These are phyloP conservation scores for Cryptomyrus ogoouensis DNA, from an alignment of 2,113 vertebrate genomes.

Conservation along the genomic window DNA sequence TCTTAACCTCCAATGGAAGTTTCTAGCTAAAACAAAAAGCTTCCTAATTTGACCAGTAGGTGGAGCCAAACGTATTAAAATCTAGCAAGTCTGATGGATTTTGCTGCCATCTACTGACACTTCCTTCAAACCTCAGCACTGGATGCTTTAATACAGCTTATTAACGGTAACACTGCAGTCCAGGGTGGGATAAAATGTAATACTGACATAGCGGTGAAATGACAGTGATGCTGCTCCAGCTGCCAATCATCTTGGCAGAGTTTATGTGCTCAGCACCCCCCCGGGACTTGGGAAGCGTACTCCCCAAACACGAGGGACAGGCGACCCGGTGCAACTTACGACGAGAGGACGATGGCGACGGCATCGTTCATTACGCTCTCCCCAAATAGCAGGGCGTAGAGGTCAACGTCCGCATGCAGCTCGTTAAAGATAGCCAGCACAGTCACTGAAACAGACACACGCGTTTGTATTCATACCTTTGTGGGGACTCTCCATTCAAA, in stretches of 20 bases:
- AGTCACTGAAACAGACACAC: constrained; percentile 65
- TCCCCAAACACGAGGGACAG: neutral
- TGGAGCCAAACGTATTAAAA: constrained; percentile 40
- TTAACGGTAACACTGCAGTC: neutral
- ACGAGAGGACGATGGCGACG: constrained; percentile 91
- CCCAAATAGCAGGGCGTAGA: constrained; percentile 96
- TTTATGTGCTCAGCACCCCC: neutral
- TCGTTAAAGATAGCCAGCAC: constrained; percentile 97
- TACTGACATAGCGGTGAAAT: neutral
- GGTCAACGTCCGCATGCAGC: constrained; percentile 88
- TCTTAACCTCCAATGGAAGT: neutral
- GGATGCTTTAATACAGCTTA: neutral
- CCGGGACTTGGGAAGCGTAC: neutral
- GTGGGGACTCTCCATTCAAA: neutral
- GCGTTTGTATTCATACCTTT: neutral
- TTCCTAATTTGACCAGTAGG: constrained; percentile 35
- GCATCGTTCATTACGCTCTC: constrained; percentile 96
- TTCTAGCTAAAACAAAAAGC: neutral
- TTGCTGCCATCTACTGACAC: neutral
- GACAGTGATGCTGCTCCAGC: neutral
- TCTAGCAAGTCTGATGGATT: neutral
- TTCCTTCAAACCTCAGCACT: neutral
- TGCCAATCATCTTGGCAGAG: neutral
- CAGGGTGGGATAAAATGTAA: neutral
- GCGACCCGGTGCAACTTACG: constrained; percentile 67